Base-by-base conservation (phyloP, 1,140 invertebrate species). In the Zaprionus kolodkinae region DNA sequence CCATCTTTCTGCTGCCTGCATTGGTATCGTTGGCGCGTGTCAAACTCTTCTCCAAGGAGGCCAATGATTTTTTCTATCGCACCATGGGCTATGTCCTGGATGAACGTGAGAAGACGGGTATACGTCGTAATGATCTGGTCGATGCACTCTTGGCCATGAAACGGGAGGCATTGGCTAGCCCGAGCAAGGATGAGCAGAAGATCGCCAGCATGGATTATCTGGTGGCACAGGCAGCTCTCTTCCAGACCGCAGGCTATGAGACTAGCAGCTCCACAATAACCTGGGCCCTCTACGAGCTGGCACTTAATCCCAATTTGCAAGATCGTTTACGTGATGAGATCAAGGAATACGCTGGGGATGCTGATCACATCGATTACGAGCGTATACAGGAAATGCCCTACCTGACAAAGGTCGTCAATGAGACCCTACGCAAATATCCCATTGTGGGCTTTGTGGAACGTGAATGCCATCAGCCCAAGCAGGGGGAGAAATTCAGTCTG, bases 221-320 rank as follows among this genome's bases (percentile, higher is more conserved):
- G 87, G 93, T 95, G 9, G 94, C 95, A 5, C 95, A 96, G 85
- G 95, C 94, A 0, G 94, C 95, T 13, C 93, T 95, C 3, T 96
- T 97, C 75, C 96, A 96, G 68, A 92, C 95, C 1, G 96, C 96
- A 35, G 96, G 96, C 7, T 96, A 95, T 59, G 96, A 97, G 91
- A 97, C 97, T 0, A 96, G 96, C 0, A 95, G 96, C 0, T 95
- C 94, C 1, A 94, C 95, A 1, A 94, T 97, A 57, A 93, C 94
- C 0, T 95, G 95, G 76, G 93, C 94, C 12, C 90, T 96, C 0
- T 95, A 96, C 79, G 94, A 95, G 76, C 83, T 97, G 43, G 95
- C 96, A 1, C 84, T 94, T 27, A 94, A 96, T 84, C 94, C 93
- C 2, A 94, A 95, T 9, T 92, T 95, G 50, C 96, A 97, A 91